Evolutionary conservation across 2,888 invertebrate species (phyloP).

Genomic region (Macrosiphum euphorbiae): DNA sequence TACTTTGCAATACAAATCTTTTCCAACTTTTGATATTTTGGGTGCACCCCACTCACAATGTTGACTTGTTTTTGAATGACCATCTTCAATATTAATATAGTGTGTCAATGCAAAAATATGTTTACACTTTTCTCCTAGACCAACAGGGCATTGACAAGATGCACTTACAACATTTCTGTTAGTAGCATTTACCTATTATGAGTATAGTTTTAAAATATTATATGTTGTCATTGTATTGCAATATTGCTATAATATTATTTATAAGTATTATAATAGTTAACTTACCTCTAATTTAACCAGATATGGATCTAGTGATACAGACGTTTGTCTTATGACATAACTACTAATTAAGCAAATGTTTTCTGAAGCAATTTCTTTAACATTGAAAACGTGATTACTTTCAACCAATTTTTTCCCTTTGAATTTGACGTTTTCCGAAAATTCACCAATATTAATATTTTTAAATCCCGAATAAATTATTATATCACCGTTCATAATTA

Average conservation of each 20-base stretch:
- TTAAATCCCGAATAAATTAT: not conserved
- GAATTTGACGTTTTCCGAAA: not conserved
- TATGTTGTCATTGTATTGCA: no score
- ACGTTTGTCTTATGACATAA: not conserved
- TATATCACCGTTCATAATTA: not conserved
- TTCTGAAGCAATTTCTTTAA: not conserved
- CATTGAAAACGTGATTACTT: not conserved
- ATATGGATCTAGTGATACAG: not conserved
- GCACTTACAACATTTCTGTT: not conserved
- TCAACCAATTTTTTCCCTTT: not conserved
- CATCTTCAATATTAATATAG: not conserved
- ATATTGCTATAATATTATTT: no score
- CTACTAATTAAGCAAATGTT: not conserved
- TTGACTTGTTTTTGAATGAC: not conserved
- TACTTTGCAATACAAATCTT: not conserved
- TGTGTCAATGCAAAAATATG: not conserved
- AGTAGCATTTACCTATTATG: no score
- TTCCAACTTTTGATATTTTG: slow-evolving; percentile 7
- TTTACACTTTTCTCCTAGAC: not conserved
- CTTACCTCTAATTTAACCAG: not conserved
- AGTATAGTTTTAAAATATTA: no score
- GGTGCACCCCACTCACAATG: not conserved
- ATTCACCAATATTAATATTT: not conserved
- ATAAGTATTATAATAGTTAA: no score
- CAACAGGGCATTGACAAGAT: not conserved